These are phyloP conservation scores for Mythimna impura DNA, from an alignment of 2,888 invertebrate species.

Conservation along the genomic window DNA sequence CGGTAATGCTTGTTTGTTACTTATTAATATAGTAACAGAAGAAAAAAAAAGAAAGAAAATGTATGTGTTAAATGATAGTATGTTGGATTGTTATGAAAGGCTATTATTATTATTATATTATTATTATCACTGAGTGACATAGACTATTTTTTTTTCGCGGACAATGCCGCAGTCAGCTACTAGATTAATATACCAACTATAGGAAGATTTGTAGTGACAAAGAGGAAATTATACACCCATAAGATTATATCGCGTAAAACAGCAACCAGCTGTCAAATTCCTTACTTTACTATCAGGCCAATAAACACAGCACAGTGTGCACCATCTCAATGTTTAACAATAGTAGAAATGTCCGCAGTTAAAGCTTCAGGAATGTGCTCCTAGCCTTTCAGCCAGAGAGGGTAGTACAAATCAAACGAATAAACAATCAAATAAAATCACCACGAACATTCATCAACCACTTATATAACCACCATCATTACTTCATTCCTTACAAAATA, in stretches of 20 bases:
- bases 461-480: conserved; percentile 69
- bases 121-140: too few relatives aligned
- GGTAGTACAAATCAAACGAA: conserved; percentile 80
- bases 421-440: conserved; percentile 88
- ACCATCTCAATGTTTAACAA: conserved; percentile 31
- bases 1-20: too few relatives aligned
- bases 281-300: conserved; percentile 27
- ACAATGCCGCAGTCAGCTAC: fast-evolving
- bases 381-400: conserved; percentile 42
- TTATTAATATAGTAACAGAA: too few relatives aligned
- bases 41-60: too few relatives aligned
- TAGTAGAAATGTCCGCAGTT: conserved; percentile 26
- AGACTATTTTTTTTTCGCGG: too few relatives aligned
- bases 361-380: conserved; percentile 51
- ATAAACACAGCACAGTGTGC: conserved; percentile 19
- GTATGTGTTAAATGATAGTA: too few relatives aligned
- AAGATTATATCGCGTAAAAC: not conserved
- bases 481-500: conserved; percentile 23
- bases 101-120: too few relatives aligned
- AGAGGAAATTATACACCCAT: not conserved
- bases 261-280: conserved; percentile 12
- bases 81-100: too few relatives aligned
- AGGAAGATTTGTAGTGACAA: too few relatives aligned
- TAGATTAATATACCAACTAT: too few relatives aligned
- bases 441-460: conserved; percentile 82